These are phyloP conservation scores for Parnassius apollo DNA, from an alignment of 2,888 invertebrate genomes.

Conservation along the genomic window DNA sequence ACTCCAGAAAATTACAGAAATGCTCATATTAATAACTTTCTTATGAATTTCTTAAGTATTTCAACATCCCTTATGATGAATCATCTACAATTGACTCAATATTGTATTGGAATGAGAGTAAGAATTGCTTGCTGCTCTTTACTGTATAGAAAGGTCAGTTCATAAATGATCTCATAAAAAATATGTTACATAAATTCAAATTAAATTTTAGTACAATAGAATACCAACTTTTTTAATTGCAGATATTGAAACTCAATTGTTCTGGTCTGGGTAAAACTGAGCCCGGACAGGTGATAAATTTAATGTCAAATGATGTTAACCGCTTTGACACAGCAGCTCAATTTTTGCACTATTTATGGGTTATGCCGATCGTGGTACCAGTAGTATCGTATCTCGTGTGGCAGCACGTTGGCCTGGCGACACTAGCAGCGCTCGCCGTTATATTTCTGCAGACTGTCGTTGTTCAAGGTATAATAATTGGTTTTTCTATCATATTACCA, in stretches of 20 bases:
- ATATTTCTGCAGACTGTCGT: conserved; percentile 83
- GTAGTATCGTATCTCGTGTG: conserved; percentile 76
- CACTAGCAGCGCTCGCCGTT: conserved; percentile 62
- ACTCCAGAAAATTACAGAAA: conserved; percentile 68
- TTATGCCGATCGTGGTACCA: conserved; percentile 87
- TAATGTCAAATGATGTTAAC: conserved; percentile 92
- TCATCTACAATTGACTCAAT: conserved; percentile 78
- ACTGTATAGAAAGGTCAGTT: conserved; percentile 89
- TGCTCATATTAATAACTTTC: conserved; percentile 85
- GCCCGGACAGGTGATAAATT: conserved; percentile 90
- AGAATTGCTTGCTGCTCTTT: conserved; percentile 89
- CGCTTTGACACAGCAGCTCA: conserved; percentile 87
- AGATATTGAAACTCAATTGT: conserved; percentile 77
- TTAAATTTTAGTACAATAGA: not conserved
- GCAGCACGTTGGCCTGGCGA: conserved; percentile 68
- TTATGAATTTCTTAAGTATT: conserved; percentile 81
- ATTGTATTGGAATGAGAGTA: conserved; percentile 88
- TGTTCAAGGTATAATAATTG: conserved; percentile 62
- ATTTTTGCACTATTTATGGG: conserved; percentile 89
- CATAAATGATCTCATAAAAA: not conserved
- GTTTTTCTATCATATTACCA: no score
- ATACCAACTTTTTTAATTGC: conserved; percentile 32
- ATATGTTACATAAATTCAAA: not conserved
- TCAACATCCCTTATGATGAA: conserved; percentile 84
- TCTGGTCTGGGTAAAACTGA: conserved; percentile 82